Evolutionary conservation across 2,113 vertebrate species (phyloP).

Genomic region (Oncorhynchus tshawytscha): DNA sequence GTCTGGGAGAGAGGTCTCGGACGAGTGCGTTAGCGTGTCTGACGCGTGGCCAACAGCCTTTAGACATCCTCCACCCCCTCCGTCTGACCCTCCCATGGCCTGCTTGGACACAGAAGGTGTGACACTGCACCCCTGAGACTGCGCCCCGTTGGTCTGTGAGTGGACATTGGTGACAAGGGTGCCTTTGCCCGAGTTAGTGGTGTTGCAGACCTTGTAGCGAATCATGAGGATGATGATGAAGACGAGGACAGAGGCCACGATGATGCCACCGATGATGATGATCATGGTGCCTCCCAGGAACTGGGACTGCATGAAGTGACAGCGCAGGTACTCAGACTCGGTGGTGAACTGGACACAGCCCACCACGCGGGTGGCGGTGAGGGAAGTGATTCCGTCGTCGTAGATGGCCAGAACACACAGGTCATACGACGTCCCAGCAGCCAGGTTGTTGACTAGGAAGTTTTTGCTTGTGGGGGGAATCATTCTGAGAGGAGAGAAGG

Average conservation of each 20-base stretch:
- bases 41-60: conserved; percentile 53
- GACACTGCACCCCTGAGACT: conserved; percentile 81
- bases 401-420: conserved; percentile 97
- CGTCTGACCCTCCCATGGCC: conserved; percentile 72
- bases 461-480: conserved; percentile 97
- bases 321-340: conserved; percentile 95
- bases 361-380: conserved; percentile 94
- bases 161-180: conserved; percentile 90
- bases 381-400: conserved; percentile 92
- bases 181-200: conserved; percentile 77
- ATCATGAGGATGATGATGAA: conserved; percentile 99
- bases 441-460: conserved; percentile 97
- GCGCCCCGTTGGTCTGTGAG: conserved; percentile 93
- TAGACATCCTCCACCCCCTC: conserved; percentile 61
- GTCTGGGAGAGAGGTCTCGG: conserved; percentile 81
- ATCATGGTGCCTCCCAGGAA: conserved; percentile 99
- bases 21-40: conserved; percentile 70
- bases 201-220: conserved; percentile 97
- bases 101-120: conserved; percentile 87
- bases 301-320: conserved; percentile 99
- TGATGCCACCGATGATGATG: conserved; percentile 98
- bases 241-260: conserved; percentile 94
- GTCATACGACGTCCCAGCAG: conserved; percentile 90
- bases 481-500: conserved; percentile 78
- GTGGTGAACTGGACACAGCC: conserved; percentile 96